phyloP scores from a whole-genome alignment of 2,888 invertebrate genomes.

The Luperina nickerlii region DNA sequence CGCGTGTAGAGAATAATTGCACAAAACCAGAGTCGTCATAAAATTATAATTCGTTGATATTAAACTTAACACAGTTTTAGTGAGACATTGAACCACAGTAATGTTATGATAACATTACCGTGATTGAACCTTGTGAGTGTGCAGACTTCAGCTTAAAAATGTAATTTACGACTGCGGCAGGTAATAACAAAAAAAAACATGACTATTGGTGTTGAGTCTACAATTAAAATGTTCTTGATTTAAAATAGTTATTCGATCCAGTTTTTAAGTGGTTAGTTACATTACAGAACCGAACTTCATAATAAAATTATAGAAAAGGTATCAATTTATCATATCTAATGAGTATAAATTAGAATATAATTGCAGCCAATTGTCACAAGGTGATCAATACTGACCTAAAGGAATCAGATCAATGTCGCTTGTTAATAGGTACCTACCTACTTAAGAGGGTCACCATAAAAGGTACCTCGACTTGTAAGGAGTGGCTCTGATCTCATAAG shows the following conservation, averaged over 20 bases:
- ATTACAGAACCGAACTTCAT: not conserved
- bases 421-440: slow-evolving; percentile 33
- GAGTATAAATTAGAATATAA: slow-evolving; percentile 49
- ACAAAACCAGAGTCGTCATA: slow-evolving; percentile 30
- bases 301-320: slow-evolving; percentile 14
- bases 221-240: slow-evolving; percentile 40
- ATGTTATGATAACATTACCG: too few species aligned
- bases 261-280: slow-evolving; percentile 33
- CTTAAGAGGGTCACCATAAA: slow-evolving; percentile 52
- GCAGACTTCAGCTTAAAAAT: slow-evolving; percentile 29
- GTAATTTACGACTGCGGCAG: slow-evolving; percentile 30
- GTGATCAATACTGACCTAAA: slow-evolving; percentile 54
- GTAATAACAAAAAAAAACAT: slow-evolving; percentile 42
- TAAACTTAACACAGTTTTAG: slow-evolving; percentile 15
- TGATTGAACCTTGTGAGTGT: slow-evolving; percentile 52
- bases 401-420: slow-evolving; percentile 61
- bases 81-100: slow-evolving; percentile 55
- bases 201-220: slow-evolving; percentile 15
- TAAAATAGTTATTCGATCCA: slow-evolving; percentile 25
- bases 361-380: slow-evolving; percentile 59
- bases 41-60: slow-evolving; percentile 24
- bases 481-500: slow-evolving; percentile 70
- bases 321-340: slow-evolving; percentile 33
- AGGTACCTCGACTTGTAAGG: slow-evolving; percentile 52
- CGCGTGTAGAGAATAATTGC: slow-evolving; percentile 31